Base-by-base conservation (phyloP, 2,797 vertebrate species). In the Rhynchotus rufescens region DNA sequence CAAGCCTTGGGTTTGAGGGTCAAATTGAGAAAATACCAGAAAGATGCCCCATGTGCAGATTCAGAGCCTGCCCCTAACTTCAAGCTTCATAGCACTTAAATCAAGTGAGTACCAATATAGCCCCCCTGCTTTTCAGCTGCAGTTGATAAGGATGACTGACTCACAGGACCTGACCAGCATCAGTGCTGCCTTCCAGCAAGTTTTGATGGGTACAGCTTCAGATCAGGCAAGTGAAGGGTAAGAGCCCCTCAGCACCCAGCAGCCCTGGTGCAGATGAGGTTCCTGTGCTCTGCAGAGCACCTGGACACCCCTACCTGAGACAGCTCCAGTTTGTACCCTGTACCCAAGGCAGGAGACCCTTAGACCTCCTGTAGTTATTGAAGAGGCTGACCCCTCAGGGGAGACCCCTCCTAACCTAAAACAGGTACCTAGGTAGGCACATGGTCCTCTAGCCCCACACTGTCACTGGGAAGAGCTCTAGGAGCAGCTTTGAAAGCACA, bases 91-190 rank as follows among this genome's bases (percentile, higher is more conserved):
- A 17, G 74, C 68, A 83, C 26, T 80, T 80, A 80, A 81, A 73
- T 44, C 47, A 60, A 57, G 6, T 32, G 21, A 77, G 52, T 83
- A 89, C 32, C 77, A 88, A 34, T 32, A 42, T 79, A 93, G 71
- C 84, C 94, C 73, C 74, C 73, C 76, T 23, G 10, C 66, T 40
- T 94, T 89, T 87, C 84, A 89, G 74, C 88, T 69, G 67, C 34
- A 47, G 74, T 72, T 72, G 61, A 86, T 81, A 80, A 90, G 45
- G 32, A 38, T 16, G 19, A 51, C 42, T 3, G 1, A 65, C 65
- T 86, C 44, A 30, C 4, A 5, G 20, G 23, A 80, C 25, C 51
- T 20, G 8, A 30, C 45, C 16, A 30, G 12, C 15, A 5, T 67
- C 51, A 67, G 51, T 87, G 6, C 17, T 52, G 6, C 59, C 73